A percentile compares a stretch with the other conserved stretches of the same genome.
Evolutionary conservation across 2,888 invertebrate species (phyloP).

Genomic region (Heliconius erato): DNA sequence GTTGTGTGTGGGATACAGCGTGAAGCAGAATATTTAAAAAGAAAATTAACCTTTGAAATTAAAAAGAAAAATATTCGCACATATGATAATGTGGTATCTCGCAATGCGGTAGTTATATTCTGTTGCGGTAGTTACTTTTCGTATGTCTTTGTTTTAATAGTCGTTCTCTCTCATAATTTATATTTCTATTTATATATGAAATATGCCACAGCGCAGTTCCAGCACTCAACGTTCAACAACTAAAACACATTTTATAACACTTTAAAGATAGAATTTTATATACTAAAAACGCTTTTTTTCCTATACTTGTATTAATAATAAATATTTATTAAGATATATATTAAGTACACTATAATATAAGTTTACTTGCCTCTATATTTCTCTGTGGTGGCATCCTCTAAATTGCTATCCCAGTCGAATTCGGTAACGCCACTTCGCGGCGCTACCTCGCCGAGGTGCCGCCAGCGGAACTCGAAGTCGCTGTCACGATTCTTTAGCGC

Average conservation of each 20-base stretch:
- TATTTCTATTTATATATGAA: neutral
- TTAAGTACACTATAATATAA: neutral
- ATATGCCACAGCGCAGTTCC: neutral
- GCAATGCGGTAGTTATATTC: neutral
- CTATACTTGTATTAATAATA: neutral
- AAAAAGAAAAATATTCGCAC: neutral
- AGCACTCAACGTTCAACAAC: neutral
- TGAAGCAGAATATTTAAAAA: neutral
- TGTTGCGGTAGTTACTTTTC: neutral
- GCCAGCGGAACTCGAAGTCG: conserved; percentile 93
- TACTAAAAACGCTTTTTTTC: neutral
- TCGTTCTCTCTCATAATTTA: neutral
- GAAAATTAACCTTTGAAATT: neutral
- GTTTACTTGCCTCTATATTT: conserved; percentile 78
- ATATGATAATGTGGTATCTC: neutral
- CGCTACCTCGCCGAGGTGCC: conserved; percentile 93
- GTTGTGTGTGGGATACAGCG: no score
- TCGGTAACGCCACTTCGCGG: conserved; percentile 91
- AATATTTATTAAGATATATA: neutral
- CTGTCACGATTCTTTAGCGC: conserved; percentile 92
- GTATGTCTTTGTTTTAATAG: neutral
- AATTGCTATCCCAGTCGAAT: conserved; percentile 95
- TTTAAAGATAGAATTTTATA: conserved; percentile 6
- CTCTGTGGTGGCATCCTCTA: conserved; percentile 88
- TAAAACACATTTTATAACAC: neutral